Percentiles rank a stretch among this genome's conserved stretches.
phyloP scores from a whole-genome alignment of 2,888 invertebrate species.

The Eupithecia inturbata region DNA sequence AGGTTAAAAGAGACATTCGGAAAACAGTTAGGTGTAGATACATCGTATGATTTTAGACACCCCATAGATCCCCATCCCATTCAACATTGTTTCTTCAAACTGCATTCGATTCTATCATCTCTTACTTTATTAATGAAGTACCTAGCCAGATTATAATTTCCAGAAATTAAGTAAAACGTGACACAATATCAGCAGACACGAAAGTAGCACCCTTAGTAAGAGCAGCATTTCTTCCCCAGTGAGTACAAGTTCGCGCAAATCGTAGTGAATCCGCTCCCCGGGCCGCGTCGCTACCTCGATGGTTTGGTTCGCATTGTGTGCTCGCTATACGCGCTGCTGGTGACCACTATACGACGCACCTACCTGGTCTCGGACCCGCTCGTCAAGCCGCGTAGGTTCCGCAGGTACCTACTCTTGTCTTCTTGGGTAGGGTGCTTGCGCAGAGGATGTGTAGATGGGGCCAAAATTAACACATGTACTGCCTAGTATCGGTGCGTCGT shows the following conservation, averaged over 20 bases:
- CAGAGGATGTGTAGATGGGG: slow-evolving; percentile 2
- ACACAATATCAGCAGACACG: not conserved
- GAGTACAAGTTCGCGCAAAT: slow-evolving; percentile 74
- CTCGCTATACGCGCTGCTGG: slow-evolving; percentile 61
- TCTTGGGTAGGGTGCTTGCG: slow-evolving; percentile 18
- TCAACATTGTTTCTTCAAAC: not conserved
- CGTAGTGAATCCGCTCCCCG: slow-evolving; percentile 56
- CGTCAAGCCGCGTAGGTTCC: slow-evolving; percentile 58
- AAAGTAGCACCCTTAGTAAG: slow-evolving; percentile 18
- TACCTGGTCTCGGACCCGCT: slow-evolving; percentile 52
- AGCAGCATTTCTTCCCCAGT: slow-evolving; percentile 62
- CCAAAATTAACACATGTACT: not conserved
- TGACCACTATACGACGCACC: slow-evolving; percentile 55
- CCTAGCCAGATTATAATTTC: not conserved
- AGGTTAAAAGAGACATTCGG: not conserved
- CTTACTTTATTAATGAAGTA: not conserved
- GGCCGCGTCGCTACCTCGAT: slow-evolving; percentile 55
- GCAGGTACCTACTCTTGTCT: slow-evolving; percentile 54
- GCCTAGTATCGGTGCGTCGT: not conserved
- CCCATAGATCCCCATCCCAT: not conserved
- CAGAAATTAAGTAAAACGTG: not conserved
- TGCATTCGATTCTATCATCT: not conserved
- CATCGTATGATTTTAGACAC: not conserved
- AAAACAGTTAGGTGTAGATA: not conserved
- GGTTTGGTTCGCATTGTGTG: slow-evolving; percentile 74